Evolutionary conservation across 2,888 invertebrate genomes (phyloP).

Genomic region (Troides helena): DNA sequence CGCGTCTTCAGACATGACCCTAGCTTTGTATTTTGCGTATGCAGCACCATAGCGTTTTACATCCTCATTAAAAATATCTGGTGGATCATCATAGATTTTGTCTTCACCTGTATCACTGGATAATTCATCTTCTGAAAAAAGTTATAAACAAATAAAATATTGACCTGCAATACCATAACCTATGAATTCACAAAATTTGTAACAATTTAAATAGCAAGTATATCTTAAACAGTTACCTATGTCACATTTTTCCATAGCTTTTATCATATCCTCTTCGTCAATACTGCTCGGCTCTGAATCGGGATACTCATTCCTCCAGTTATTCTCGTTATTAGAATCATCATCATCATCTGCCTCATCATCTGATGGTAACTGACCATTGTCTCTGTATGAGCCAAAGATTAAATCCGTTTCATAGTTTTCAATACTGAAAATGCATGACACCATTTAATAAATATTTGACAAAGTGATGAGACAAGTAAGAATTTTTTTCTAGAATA

Average conservation of each 20-base stretch:
- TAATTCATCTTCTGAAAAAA: conserved; percentile 60
- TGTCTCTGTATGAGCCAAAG: conserved; percentile 55
- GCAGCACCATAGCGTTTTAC: conserved; percentile 82
- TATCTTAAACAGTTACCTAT: conserved; percentile 46
- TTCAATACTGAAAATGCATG: conserved; percentile 59
- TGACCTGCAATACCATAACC: background rate
- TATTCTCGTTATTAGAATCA: conserved; percentile 89
- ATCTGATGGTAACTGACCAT: conserved; percentile 46
- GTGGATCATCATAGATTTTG: conserved; percentile 61
- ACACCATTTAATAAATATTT: background rate
- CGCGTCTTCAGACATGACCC: conserved; percentile 53
- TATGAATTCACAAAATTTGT: no score
- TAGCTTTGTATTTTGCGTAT: conserved; percentile 85
- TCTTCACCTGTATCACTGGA: conserved; percentile 75
- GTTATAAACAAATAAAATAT: background rate
- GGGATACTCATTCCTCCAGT: conserved; percentile 89
- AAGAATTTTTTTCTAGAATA: background rate
- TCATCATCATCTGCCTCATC: conserved; percentile 75
- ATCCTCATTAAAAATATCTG: conserved; percentile 69
- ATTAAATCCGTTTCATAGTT: conserved; percentile 63
- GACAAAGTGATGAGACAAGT: background rate
- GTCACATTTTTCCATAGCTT: conserved; percentile 75
- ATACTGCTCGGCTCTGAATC: conserved; percentile 83
- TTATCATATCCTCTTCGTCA: conserved; percentile 81
- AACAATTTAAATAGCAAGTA: no score